Base-by-base conservation (phyloP, 2,113 vertebrate genomes). In the Capricornis sumatraensis region DNA sequence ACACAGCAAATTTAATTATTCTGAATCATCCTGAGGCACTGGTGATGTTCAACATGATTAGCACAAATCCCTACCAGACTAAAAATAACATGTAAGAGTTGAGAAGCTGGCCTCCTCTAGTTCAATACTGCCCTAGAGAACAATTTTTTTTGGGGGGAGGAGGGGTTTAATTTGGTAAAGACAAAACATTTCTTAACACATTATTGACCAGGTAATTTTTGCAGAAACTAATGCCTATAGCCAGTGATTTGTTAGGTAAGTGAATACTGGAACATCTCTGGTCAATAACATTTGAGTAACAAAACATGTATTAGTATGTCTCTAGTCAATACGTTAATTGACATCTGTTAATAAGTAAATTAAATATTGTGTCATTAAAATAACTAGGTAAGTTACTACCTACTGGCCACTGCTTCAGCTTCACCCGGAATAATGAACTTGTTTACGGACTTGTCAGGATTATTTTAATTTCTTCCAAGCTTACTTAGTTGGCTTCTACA, bases 361-460 rank as follows among this genome's bases (percentile, higher is more conserved):
- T 93, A 62, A 94, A 78, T 78, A 90, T 0, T 87, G 10, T 25
- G n/a, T 96, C 71, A 67, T 90, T 94, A 94, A 88, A 95, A 78
- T 45, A 87, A 78, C 5, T 28, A 83, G 40, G 11, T 64, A 92
- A 64, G 6, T 64, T 64, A 83, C 30, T 16, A 88, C 90, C 58
- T 93, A 27, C 3, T 58, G 27, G 82, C 53, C 62, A 89, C 47
- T 76, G 43, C 71, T 58, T 92, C 50, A 93, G 16, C 67, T 89
- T 92, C 53, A 90, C 43, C 71, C 9, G 60, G 81, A 97, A 85
- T 50, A 94, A 92, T 76, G 23, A 78, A 92, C 87, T 40, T 55
- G 30, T 93, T 79, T 87, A 78, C 21, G 30, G 74, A 55, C 5
- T 7, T 79, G 36, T 71, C n/a, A 47, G 64, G 55, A 62, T 96